Conservation (phyloP, 2,113 vertebrate genomes). For the Eclectus roratus region DNA sequence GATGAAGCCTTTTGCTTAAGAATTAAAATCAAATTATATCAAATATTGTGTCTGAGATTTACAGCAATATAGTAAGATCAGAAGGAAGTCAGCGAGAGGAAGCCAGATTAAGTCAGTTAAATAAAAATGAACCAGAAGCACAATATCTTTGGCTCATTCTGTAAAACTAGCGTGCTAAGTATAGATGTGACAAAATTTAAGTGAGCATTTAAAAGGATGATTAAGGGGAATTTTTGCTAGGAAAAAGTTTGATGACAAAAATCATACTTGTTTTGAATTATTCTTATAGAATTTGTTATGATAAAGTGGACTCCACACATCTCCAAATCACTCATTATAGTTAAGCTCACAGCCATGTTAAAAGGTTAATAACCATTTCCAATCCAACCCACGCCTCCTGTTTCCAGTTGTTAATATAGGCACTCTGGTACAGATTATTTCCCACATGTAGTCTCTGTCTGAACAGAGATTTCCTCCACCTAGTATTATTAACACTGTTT, state of each 20-base stretch:
- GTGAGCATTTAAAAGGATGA: neutral
- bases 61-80: neutral
- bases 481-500: neutral
- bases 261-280: neutral
- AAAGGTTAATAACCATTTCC: neutral
- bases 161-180: neutral
- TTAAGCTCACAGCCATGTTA: neutral
- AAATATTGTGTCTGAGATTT: neutral
- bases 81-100: neutral
- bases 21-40: neutral
- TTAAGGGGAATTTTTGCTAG: neutral
- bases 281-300: neutral
- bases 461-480: neutral
- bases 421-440: neutral
- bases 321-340: neutral
- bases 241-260: neutral
- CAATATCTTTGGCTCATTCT: neutral
- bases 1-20: neutral
- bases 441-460: neutral
- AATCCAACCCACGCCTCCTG: neutral
- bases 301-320: neutral
- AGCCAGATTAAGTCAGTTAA: neutral
- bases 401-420: constrained; percentile 8
- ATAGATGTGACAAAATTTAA: neutral
- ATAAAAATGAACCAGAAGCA: neutral